A percentile compares a stretch with the other conserved stretches of the same genome.
These are phyloP conservation scores for Pyrocoelia pectoralis DNA, from an alignment of 2,888 invertebrate genomes.

Conservation along the genomic window DNA sequence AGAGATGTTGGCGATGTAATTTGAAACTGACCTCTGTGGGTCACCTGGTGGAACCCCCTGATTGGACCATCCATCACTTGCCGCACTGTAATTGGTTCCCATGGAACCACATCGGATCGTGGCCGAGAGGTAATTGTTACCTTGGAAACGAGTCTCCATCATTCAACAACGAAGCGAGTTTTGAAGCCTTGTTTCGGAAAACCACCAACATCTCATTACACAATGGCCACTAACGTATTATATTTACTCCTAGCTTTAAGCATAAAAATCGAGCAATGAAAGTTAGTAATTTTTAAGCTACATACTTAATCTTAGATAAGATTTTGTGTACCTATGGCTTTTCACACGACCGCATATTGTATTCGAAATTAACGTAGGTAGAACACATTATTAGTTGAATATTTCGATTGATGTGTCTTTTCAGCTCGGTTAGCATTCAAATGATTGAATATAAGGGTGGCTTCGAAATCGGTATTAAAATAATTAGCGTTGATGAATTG, in stretches of 20 bases:
- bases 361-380: not conserved
- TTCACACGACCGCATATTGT: too few species aligned
- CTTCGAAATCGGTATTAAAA: not conserved
- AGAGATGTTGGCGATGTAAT: slow-evolving; percentile 36
- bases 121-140: slow-evolving; percentile 58
- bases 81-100: slow-evolving; percentile 64
- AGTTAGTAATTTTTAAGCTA: too few species aligned
- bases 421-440: not conserved
- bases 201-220: slow-evolving; percentile 28
- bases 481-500: not conserved
- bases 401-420: too few species aligned
- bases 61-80: slow-evolving; percentile 68
- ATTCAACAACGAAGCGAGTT: slow-evolving; percentile 32
- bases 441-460: not conserved
- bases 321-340: too few species aligned
- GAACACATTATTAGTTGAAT: not conserved
- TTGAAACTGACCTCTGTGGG: slow-evolving; percentile 50
- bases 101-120: slow-evolving; percentile 58
- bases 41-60: slow-evolving; percentile 59
- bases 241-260: not conserved
- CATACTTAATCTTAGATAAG: too few species aligned
- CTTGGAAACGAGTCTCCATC: slow-evolving; percentile 49
- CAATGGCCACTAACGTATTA: slow-evolving; percentile 26
- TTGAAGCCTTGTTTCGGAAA: slow-evolving; percentile 34
- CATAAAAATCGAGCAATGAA: too few species aligned